Base-by-base conservation (phyloP, 2,113 vertebrate species). In the Mobula birostris region DNA sequence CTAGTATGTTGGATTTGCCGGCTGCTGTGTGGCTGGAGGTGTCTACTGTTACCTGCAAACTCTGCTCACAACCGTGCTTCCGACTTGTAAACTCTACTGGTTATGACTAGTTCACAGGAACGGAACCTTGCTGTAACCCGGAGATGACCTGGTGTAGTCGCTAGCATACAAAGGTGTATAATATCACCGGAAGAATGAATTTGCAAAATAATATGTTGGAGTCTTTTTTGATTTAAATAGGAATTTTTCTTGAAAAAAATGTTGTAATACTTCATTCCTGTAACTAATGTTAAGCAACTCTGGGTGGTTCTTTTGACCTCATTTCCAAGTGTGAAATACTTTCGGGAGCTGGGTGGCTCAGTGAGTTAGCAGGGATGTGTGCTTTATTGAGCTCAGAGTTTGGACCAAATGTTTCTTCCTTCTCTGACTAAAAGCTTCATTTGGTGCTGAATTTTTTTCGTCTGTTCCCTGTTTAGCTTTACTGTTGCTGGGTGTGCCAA, bases 371-470 rank as follows among this genome's bases (percentile, higher is more conserved):
- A 88, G 58, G 85, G 15, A 63, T 88, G 61, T 66, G 61, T 32
- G 58, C 32, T 90, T 61, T 66, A 90, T 90, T 17, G 15, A 56
- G 79, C 79, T 32, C 79, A 80, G 32, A 40, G 40, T 29, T 15
- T 63, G 83, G 82, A 58, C 83, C 83, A 63, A 6, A 5, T n/a
- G 12, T 63, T n/a, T 48, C 48, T 88, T 63, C 6, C 58, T 66
- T 88, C 63, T 61, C 85, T 90, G 85, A 66, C 85, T 90, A 29
- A 61, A 66, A n/a, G 61, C 14, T 90, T 90, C 85, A 61, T 66
- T 87, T 66, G 63, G 85, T 68, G 61, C 27, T 63, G 14, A 70
- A 15, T 32, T 29, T 17, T 32, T 90, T 77, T 77, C 1, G 0
- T n/a, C 27, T 2, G 48, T 4, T 48, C 27, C 0, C 7, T 11